Evolutionary conservation across 2,797 vertebrate genomes (phyloP).

Genomic region (Tolypeutes matacus): DNA sequence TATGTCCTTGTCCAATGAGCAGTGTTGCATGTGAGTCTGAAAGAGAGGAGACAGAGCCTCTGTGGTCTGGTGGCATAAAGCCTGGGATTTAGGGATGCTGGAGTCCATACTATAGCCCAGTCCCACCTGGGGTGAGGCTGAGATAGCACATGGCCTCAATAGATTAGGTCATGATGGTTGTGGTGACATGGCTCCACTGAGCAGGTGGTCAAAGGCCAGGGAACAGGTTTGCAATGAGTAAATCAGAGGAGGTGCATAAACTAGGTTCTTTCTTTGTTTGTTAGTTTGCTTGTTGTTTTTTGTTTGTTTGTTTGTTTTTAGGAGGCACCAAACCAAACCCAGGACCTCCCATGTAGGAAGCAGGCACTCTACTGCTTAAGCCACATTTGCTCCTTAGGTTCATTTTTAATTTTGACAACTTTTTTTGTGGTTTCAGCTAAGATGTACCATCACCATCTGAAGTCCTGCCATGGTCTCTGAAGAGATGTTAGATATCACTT

Average conservation of each 20-base stretch:
- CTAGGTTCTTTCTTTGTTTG: background rate
- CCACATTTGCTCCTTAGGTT: too few relatives aligned
- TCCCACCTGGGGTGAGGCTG: rapidly evolving
- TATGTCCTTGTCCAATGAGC: background rate
- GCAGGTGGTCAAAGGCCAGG: background rate
- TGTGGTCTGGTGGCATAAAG: too few relatives aligned
- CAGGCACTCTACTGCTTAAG: background rate
- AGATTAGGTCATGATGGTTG: too few relatives aligned
- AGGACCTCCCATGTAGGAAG: background rate
- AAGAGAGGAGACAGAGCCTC: background rate
- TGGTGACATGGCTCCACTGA: background rate
- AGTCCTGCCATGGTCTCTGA: background rate
- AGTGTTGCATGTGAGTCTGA: background rate
- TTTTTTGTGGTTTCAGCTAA: background rate
- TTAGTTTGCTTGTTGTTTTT: too few relatives aligned
- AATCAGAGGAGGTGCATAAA: background rate
- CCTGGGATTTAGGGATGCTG: background rate
- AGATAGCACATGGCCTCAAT: background rate
- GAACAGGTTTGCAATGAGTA: too few relatives aligned
- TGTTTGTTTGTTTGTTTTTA: too few relatives aligned
- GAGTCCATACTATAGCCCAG: background rate
- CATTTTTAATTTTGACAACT: background rate
- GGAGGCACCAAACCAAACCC: too few relatives aligned
- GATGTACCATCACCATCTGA: background rate
- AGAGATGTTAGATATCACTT: background rate